Evolutionary conservation across 2,888 invertebrate species (phyloP), one percentile per base, ranked within the genome.

Genomic region (Scaptomyza polygonia): DNA sequence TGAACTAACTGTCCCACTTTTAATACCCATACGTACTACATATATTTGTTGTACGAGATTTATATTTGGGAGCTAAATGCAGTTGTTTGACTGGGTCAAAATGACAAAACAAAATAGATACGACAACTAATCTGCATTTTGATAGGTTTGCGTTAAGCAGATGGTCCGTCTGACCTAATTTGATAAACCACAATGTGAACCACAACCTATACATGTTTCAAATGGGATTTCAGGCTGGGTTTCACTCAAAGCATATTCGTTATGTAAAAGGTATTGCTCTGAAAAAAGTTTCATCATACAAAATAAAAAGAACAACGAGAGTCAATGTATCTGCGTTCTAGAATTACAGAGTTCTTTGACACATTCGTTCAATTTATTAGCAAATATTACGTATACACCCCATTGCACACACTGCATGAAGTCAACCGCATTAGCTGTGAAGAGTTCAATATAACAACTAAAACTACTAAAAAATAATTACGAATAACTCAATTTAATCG

Each of bases 401-500:
- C 53, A 43, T 8, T 40, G 67, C 61, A 52, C 47, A 18, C 21
- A 18, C 18, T 51, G 52, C 45, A 30, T 7, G 39, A 27, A 66
- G 39, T 30, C 25, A 4, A 52, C 5, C 12, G 11, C 30, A 52
- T 16, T n/a, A 25, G 54, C 45, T 54, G 12, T 12, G n/a, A 25
- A 12, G 25, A 34, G 67, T 51, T 52, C 57, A 57, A 39, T 47
- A 53, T n/a, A 66, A 52, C 40, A 49, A 36, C n/a, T 11, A 45
- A 58, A 59, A 53, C 65, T 68, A 69, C 63, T 51, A 51, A 69
- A 73, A 73, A 73, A 73, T 54, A 77, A 64, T 65, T 48, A 66
- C 57, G 66, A 86, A 79, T 76, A 73, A 67, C 65, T 83, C 86
- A 71, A 62, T 73, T 70, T 61, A 72, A 59, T 63, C 30, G 79